Percentiles rank a stretch among this genome's conserved stretches.
Conservation (phyloP, 2,888 invertebrate species). For the Parnassius smintheus region DNA sequence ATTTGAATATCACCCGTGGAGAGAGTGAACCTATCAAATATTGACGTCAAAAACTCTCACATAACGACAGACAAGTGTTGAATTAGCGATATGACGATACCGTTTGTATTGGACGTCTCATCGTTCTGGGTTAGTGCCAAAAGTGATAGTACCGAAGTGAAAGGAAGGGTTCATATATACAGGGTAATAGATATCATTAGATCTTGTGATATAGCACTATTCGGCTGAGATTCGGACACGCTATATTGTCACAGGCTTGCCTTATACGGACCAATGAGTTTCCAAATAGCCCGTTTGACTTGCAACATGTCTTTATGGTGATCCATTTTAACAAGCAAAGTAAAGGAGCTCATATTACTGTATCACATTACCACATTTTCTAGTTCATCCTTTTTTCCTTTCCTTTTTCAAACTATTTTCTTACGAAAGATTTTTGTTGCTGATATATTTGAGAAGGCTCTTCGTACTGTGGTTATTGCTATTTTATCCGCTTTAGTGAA, state of each 20-base stretch:
- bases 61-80: conserved; percentile 15
- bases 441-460: too few relatives aligned
- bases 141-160: conserved; percentile 20
- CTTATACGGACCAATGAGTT: background rate
- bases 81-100: conserved; percentile 16
- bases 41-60: conserved; percentile 17
- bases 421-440: too few relatives aligned
- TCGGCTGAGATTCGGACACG: background rate
- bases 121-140: conserved; percentile 1
- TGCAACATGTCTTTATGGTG: too few relatives aligned
- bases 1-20: conserved; percentile 5
- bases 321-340: too few relatives aligned
- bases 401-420: too few relatives aligned
- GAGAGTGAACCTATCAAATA: conserved; percentile 19
- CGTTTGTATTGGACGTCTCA: background rate
- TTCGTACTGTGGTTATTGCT: too few relatives aligned
- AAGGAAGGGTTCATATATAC: conserved; percentile 15
- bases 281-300: too few relatives aligned
- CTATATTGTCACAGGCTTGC: background rate
- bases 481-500: too few relatives aligned
- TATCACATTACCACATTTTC: too few relatives aligned
- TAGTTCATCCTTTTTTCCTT: too few relatives aligned
- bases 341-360: too few relatives aligned
- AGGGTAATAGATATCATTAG: conserved; percentile 3
- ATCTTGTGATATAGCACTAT: background rate